Evolutionary conservation across 2,113 vertebrate genomes (phyloP), one percentile per base, ranked within the genome.

Genomic region (Malurus melanocephalus): DNA sequence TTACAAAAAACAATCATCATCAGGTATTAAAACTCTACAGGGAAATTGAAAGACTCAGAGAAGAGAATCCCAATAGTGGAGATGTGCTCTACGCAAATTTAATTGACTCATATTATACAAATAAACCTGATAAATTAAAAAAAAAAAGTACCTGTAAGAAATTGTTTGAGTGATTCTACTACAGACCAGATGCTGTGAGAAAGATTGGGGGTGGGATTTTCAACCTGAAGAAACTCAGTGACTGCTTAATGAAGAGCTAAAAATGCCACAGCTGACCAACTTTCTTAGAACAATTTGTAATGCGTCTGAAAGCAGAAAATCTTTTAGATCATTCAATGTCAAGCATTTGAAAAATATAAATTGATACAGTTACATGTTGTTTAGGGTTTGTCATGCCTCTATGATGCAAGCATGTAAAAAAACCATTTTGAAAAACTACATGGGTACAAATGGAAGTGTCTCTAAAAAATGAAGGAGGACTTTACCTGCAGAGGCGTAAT

Each of bases 1-100:
- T 98, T 98, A 98, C 97, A 97, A 97, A 98, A 98, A 97, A 97
- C 95, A 97, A 90, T 92, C 88, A 94, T 94, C 92, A 88, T 93
- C 93, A 95, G 89, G 88, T 94, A 95, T 94, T 96, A 95, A 94
- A 96, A 85, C 82, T 87, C 94, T 95, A 75, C 7, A 76, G 93
- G 93, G 91, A 96, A 96, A 96, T 77, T 87, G 94, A 93, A 96
- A 93, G 85, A 90, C 87, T 95, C 91, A 90, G 87, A 94, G 77
- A 88, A 94, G 77, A 94, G 85, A 96, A 94, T 95, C 83, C 88
- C 87, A 93, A 48, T 82, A 89, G 91, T 59, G 42, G 85, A 91
- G 65, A 90, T 91, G 62, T 60, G 60, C 55, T 87, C 88, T 87
- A 91, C 26, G 26, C 81, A 94, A 94, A 96, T 97, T 94, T 93